Evolutionary conservation across 2,888 invertebrate species (phyloP).

Genomic region (Aspidiotus rigidus): DNA sequence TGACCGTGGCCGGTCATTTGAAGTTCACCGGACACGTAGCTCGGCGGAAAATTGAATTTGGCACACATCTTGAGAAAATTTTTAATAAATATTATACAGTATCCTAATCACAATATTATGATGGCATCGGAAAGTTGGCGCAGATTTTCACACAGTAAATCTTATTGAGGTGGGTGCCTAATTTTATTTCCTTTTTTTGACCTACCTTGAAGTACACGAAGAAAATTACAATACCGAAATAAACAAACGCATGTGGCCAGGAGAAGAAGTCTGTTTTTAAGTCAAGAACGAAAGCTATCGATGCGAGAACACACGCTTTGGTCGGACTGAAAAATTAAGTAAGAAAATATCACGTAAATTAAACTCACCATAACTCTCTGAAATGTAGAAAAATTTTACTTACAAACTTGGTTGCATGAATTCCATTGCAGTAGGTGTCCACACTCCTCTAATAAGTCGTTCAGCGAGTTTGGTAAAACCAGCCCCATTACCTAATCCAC

Average conservation of each 20-base stretch:
- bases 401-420: conserved; percentile 98
- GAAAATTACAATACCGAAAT: conserved; percentile 95
- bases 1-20: too few species aligned
- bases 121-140: too few species aligned
- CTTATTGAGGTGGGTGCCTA: too few species aligned
- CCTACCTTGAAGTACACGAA: conserved; percentile 86
- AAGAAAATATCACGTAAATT: too few species aligned
- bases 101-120: too few species aligned
- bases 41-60: neutral
- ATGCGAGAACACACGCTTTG: conserved; percentile 90
- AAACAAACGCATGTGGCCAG: conserved; percentile 92
- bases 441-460: conserved; percentile 88
- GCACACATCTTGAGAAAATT: too few species aligned
- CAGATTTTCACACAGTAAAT: too few species aligned
- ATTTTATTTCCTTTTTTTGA: too few species aligned
- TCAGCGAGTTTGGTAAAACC: conserved; percentile 90
- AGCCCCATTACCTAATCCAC: conserved; percentile 76
- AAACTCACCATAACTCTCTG: too few species aligned
- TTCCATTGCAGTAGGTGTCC: conserved; percentile 98
- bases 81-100: too few species aligned
- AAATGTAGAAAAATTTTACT: conserved; percentile 45
- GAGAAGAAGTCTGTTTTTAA: conserved; percentile 93
- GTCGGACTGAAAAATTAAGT: conserved; percentile 61
- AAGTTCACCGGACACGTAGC: neutral
- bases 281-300: conserved; percentile 91